These are phyloP conservation scores for Ennomos erosarius DNA, from an alignment of 2,888 invertebrate genomes.

Conservation along the genomic window DNA sequence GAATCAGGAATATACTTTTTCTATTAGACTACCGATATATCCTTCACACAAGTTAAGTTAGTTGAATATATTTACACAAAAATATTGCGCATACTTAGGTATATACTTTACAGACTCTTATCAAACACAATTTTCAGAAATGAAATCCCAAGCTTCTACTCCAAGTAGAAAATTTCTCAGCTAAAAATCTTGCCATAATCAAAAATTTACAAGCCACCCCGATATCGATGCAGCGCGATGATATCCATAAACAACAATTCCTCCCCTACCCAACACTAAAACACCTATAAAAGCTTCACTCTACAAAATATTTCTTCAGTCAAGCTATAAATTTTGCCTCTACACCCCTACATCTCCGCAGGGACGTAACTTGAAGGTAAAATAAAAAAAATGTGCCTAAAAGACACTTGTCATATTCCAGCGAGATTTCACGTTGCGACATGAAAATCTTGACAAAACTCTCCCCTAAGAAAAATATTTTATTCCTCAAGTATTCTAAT, in stretches of 20 bases:
- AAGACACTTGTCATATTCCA: constrained; percentile 37
- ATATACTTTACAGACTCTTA: no score
- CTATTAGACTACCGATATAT: no score
- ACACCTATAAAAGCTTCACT: constrained; percentile 41
- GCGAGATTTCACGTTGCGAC: constrained; percentile 25
- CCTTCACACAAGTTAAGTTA: no score
- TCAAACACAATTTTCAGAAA: no score
- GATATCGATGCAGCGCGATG: constrained; percentile 16
- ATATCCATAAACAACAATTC: constrained; percentile 21
- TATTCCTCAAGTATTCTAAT: constrained; percentile 27
- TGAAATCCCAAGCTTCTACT: no score
- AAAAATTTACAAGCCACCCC: constrained; percentile 11
- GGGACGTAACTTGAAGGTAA: constrained; percentile 33
- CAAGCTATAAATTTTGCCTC: constrained; percentile 25
- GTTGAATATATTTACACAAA: no score
- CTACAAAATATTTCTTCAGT: constrained; percentile 39
- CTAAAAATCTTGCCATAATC: constrained; percentile 8
- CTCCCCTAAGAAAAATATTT: constrained; percentile 26
- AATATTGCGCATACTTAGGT: no score
- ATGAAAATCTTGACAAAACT: constrained; percentile 29
- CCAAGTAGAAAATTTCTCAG: no score
- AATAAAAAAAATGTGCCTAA: constrained; percentile 31
- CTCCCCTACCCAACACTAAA: constrained; percentile 19
- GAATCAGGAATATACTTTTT: no score
- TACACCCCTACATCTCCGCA: constrained; percentile 25